Base-by-base conservation (phyloP, 2,113 vertebrate genomes). In the Conger conger region DNA sequence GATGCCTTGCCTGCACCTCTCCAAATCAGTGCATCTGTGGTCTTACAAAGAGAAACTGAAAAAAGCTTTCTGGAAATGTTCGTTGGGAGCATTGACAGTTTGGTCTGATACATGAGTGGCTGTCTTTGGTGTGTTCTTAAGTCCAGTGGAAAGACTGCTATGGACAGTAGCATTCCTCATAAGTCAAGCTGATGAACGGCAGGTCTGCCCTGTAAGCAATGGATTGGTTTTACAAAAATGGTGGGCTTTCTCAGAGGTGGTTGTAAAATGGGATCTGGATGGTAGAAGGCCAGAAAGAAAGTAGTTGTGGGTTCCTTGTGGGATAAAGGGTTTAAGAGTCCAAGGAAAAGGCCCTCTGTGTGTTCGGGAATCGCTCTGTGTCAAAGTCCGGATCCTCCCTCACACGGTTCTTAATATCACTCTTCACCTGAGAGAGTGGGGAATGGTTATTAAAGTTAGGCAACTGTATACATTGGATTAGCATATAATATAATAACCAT, bases 381-480 rank as follows among this genome's bases (percentile, higher is more conserved):
- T 73, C 96, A 91, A 96, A 97, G 68, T 97, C 96, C 0, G 95
- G 94, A 76, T 97, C 96, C 8, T 97, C 96, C 80, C 93, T 95
- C 83, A 97, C 94, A 80, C 96, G 94, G 88, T 96, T 96, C 92
- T 97, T 96, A 84, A 97, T 93, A 87, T 98, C 97, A 0, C 94
- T 88, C 91, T 96, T 96, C 60, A 98, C 94, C 97, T 98, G 92
- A 68, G 78, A 79, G 76, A 38, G 6, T 45, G 36, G 6, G 4
- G 57, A 27, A 8, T 33, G 9, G 68, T 33, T 33, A 27, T 63
- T 50, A 50, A 50, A 50, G 35, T 78, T 53, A 60, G 20, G 13
- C 23, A 79, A 38, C 7, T 84, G 23, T 76, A 35, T 83, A 50
- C 45, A 50, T 76, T n/a, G 18, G 17, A 37, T 53, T 57, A 9